Base-by-base conservation (phyloP, 2,888 invertebrate species). In the Xanthia icteritia region DNA sequence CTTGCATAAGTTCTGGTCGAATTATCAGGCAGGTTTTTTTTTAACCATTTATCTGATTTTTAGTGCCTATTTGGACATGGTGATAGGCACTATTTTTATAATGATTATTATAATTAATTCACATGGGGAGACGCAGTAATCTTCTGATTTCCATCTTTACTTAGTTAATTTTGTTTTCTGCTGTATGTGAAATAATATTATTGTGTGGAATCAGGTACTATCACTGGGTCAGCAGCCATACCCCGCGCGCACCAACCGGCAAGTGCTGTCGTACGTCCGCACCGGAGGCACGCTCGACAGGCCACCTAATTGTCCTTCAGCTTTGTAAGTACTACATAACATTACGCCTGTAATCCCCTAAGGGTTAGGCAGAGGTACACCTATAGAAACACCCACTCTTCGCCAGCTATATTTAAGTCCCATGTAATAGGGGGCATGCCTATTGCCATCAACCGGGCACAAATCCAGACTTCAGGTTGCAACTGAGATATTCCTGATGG, bases 191-290 rank as follows among this genome's bases (percentile, higher is more conserved):
- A 68, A 23, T 68, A 68, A 58, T 60, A 4, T n/a, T 36, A 68
- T 36, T 36, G 68, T 42, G 0, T 45, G 36, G 20, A 3, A 9
- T 5, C 51, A 78, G 78, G 99, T 99, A 68, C 97, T 99, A 92
- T 99, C 99, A 0, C 95, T 99, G 70, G 99, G 99, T 0, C 99
- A 99, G 92, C 99, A 99, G 92, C 99, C 99, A 0, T 99, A 99
- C 95, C 99, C 99, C 11, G 99, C 99, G 17, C 97, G 98, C 83
- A 98, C 98, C 78, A 99, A 99, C 96, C 97, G 98, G 23, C 99
- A 99, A 93, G 99, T 99, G 45, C 95, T 99, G 77, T 98, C 98
- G 88, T 98, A 98, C 93, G 99, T 99, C 15, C 97, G 99, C 83
- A 97, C 98, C 5, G 99, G 99, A 0, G 99, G 99, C 48, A 97